Evolutionary conservation across 2,888 invertebrate species (phyloP).

Genomic region (Tipula helvola): DNA sequence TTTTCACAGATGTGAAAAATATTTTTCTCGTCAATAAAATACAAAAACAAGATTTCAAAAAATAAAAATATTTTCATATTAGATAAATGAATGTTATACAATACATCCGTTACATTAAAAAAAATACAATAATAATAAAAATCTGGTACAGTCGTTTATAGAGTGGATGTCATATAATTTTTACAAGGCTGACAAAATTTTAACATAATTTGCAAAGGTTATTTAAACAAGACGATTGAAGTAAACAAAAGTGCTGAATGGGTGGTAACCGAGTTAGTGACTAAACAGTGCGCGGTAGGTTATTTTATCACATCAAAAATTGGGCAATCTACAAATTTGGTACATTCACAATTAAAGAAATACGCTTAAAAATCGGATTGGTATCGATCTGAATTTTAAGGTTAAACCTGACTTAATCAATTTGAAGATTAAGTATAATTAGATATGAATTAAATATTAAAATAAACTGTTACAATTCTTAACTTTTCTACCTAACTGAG

Average conservation of each 20-base stretch:
- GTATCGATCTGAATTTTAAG: too few species aligned
- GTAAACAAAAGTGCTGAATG: background rate
- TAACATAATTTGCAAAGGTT: background rate
- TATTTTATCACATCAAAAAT: too few species aligned
- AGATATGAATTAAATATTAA: too few species aligned
- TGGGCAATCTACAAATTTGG: too few species aligned
- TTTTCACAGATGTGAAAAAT: background rate
- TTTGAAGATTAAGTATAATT: too few species aligned
- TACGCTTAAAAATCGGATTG: too few species aligned
- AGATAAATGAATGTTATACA: background rate
- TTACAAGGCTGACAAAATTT: background rate
- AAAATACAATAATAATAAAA: too few species aligned
- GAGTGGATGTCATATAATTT: background rate
- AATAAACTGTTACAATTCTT: too few species aligned
- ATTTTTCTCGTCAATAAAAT: background rate
- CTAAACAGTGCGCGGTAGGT: too few species aligned
- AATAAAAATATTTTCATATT: background rate
- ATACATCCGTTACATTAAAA: background rate
- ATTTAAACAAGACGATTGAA: background rate
- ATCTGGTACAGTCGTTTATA: background rate
- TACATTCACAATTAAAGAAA: too few species aligned
- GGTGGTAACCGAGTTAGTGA: background rate
- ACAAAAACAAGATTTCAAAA: background rate
- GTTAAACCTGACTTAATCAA: too few species aligned
- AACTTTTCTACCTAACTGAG: too few species aligned